These are phyloP conservation scores for Kryptolebias marmoratus DNA, from an alignment of 2,113 vertebrate species.

Conservation along the genomic window DNA sequence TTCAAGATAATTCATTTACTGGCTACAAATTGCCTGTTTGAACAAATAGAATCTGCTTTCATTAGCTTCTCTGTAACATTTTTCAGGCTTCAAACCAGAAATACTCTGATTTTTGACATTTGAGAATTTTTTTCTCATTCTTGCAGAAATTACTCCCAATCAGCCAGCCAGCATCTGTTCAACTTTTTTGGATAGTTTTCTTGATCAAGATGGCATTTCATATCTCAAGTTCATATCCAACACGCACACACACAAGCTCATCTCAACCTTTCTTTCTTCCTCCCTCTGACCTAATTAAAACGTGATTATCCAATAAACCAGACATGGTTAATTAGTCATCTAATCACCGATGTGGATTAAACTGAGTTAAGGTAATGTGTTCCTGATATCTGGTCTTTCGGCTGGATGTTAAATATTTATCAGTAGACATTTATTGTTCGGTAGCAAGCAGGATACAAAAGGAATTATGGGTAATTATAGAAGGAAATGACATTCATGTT, in stretches of 20 bases:
- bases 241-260: background rate
- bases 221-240: background rate
- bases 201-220: background rate
- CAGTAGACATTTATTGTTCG: slow-evolving; percentile 28
- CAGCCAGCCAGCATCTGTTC: too few relatives aligned
- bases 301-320: slow-evolving; percentile 43
- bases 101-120: too few relatives aligned
- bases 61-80: too few relatives aligned
- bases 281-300: slow-evolving; percentile 52
- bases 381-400: slow-evolving; percentile 44
- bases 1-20: too few relatives aligned
- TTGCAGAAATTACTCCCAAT: too few relatives aligned
- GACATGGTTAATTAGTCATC: slow-evolving; percentile 58
- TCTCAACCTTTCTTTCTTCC: slow-evolving; percentile 48
- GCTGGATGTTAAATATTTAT: slow-evolving; percentile 42
- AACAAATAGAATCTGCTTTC: too few relatives aligned
- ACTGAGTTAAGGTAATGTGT: slow-evolving; percentile 42
- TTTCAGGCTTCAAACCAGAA: too few relatives aligned
- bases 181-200: too few relatives aligned
- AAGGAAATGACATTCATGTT: slow-evolving; percentile 32
- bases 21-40: too few relatives aligned
- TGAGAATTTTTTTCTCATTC: too few relatives aligned
- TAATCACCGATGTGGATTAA: slow-evolving; percentile 44
- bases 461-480: slow-evolving; percentile 33
- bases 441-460: slow-evolving; percentile 14